A percentile compares a stretch with the other conserved stretches of the same genome.
Conservation (phyloP, 2,888 invertebrate genomes). For the Acleris holmiana region DNA sequence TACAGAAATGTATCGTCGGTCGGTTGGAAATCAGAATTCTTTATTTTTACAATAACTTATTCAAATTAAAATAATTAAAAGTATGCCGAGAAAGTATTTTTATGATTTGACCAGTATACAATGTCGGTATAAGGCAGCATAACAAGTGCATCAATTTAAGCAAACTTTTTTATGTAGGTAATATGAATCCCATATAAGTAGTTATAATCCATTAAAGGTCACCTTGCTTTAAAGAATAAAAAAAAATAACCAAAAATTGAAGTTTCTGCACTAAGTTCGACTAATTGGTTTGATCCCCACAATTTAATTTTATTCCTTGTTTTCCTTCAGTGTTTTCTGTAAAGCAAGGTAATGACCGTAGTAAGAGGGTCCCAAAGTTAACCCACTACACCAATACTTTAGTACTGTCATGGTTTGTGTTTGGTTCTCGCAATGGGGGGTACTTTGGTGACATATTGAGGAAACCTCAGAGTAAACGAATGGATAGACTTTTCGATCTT, state of each 20-base stretch:
- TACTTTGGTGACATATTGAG: conserved; percentile 25
- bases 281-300: not conserved
- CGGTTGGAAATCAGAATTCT: no score
- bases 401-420: conserved; percentile 53
- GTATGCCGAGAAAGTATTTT: not conserved
- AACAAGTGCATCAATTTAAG: conserved; percentile 44
- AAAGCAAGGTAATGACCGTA: conserved; percentile 58
- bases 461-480: no score
- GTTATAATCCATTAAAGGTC: conserved; percentile 30
- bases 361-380: conserved; percentile 62
- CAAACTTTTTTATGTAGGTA: conserved; percentile 42
- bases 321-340: conserved; percentile 40
- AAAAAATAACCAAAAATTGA: not conserved
- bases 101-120: conserved; percentile 38
- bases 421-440: conserved; percentile 44
- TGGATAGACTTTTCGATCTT: no score
- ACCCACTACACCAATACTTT: conserved; percentile 77
- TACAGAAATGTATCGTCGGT: no score
- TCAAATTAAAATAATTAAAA: no score
- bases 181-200: conserved; percentile 36
- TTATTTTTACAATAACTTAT: no score
- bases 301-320: not conserved
- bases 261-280: not conserved
- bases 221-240: conserved; percentile 29
- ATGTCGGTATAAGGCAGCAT: conserved; percentile 46